These are phyloP conservation scores for Stichopus horrens DNA, from an alignment of 53 echinoderm and acorn worm species.

Conservation along the genomic window DNA sequence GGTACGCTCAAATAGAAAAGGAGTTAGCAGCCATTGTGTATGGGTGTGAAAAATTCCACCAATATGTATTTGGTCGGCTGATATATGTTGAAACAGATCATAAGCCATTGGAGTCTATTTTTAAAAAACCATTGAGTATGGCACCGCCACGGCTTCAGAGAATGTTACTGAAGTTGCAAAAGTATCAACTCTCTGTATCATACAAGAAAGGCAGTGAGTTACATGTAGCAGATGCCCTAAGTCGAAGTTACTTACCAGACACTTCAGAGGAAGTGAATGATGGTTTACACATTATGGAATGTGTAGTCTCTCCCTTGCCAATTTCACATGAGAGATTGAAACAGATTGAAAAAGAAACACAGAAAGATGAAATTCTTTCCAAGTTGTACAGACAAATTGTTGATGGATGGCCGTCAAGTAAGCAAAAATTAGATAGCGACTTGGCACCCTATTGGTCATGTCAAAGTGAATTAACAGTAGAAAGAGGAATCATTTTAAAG, in stretches of 20 bases:
- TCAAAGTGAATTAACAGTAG: conserved; percentile 20
- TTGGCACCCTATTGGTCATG: conserved; percentile 17
- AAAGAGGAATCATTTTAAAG: conserved; percentile 5
- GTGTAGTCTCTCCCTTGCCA: conserved; percentile 10
- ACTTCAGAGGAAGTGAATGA: neutral
- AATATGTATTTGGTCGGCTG: conserved; percentile 44
- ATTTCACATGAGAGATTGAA: conserved; percentile 5
- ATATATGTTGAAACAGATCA: conserved; percentile 33
- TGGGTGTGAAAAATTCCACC: conserved; percentile 58
- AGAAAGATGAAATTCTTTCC: neutral
- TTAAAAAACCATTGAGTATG: conserved; percentile 8
- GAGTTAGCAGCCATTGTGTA: conserved; percentile 51
- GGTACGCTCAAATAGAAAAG: conserved; percentile 64
- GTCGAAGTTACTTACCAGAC: conserved; percentile 4
- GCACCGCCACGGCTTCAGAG: conserved; percentile 5
- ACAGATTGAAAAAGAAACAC: neutral
- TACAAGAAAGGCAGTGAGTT: neutral
- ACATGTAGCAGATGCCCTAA: conserved; percentile 22
- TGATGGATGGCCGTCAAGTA: conserved; percentile 19
- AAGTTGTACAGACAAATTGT: neutral
- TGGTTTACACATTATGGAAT: conserved; percentile 3
- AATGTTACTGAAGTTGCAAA: neutral
- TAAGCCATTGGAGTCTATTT: conserved; percentile 36
- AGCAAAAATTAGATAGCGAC: neutral
- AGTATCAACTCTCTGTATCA: neutral